phyloP scores from a whole-genome alignment of 1,140 invertebrate species.

The Heliconius eleuchia region DNA sequence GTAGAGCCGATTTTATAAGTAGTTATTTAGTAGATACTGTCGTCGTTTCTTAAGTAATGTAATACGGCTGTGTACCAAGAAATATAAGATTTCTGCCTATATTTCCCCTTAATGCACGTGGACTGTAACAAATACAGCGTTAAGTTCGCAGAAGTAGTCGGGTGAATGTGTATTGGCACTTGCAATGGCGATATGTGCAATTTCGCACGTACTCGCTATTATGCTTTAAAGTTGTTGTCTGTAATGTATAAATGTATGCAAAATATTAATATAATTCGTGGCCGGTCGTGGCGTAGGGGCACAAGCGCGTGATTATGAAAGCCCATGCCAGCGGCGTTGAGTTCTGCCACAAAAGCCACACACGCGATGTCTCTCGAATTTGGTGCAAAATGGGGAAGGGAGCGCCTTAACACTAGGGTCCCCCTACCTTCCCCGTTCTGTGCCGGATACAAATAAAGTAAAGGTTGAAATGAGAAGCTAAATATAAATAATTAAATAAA shows the following conservation, averaged over 20 bases:
- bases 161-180: conserved; percentile 8
- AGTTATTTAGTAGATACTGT: background rate
- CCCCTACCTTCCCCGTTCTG: too few relatives aligned
- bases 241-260: background rate
- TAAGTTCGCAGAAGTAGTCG: conserved; percentile 17
- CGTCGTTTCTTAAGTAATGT: background rate
- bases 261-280: background rate
- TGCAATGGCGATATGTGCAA: conserved; percentile 13
- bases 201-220: conserved; percentile 1
- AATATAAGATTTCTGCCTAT: conserved; percentile 13
- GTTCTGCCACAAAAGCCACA: too few relatives aligned
- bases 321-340: too few relatives aligned
- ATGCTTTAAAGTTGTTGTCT: conserved; percentile 2
- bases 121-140: background rate
- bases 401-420: too few relatives aligned
- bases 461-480: too few relatives aligned
- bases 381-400: too few relatives aligned
- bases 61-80: background rate
- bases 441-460: too few relatives aligned
- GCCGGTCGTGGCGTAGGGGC: too few relatives aligned
- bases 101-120: conserved; percentile 14
- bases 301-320: too few relatives aligned
- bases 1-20: background rate
- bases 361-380: too few relatives aligned
- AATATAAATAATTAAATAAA: too few relatives aligned